Base-by-base conservation (phyloP, 2,888 invertebrate genomes). In the Chironomus riparius region DNA sequence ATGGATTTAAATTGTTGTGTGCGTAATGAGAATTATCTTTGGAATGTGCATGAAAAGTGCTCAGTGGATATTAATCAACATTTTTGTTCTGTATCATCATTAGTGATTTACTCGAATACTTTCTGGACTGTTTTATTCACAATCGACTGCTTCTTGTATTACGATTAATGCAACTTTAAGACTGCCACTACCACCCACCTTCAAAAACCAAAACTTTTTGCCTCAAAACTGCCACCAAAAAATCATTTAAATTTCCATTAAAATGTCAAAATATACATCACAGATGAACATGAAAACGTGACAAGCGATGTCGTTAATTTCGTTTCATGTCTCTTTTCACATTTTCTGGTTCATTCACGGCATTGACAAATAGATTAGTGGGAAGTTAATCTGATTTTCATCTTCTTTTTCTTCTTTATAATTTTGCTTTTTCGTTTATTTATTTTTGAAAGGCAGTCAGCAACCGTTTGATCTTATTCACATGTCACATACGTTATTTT, bases 301-400 rank as follows among this genome's bases (percentile, higher is more conserved):
- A 65, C 65, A 65, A 65, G 22, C 24, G 21, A 65, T 65, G 65
- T 21, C 65, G 65, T 65, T 65, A 65, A 65, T 65, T 65, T 65
- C 65, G 2, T 56, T 56, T 56, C 56, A 15, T 18, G 38, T 56
- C 15, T 56, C 50, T 56, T 56, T 56, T 56, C n/a, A 15, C 38
- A 38, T 38, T 38, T 38, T 38, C 38, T 38, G 2, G 38, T 15
- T 15, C 65, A 22, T 21, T 21, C 65, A 22, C 13, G 21, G 65
- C 13, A 65, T 21, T 65, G 65, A 65, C 65, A 65, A 65, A 65
- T 65, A 65, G 65, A 65, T 65, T 65, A 65, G 65, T 65, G 65
- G 65, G 65, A 65, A 65, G 24, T 65, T 65, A 65, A 65, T 65
- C 24, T 65, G 2, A 56, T 56, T 56, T 56, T 15, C 12, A n/a